Conservation (phyloP, 2,113 vertebrate species). For the Mobula birostris region DNA sequence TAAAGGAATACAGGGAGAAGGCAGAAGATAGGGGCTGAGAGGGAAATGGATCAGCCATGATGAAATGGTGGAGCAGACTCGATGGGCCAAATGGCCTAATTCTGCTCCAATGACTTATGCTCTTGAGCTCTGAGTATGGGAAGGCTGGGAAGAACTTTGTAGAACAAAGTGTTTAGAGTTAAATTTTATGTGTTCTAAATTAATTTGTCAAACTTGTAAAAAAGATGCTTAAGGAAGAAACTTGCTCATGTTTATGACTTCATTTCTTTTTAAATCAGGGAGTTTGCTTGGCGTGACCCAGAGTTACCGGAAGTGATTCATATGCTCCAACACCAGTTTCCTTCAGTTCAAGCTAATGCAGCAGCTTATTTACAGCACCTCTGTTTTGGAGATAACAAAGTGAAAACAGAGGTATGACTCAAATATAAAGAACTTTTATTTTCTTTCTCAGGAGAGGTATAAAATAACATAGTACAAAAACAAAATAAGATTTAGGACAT, state of each 20-base stretch:
- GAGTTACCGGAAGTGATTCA: conserved; percentile 91
- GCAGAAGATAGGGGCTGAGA: too few relatives aligned
- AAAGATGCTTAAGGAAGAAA: neutral
- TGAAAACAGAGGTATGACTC: conserved; percentile 75
- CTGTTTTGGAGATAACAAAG: conserved; percentile 86
- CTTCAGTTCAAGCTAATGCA: conserved; percentile 88
- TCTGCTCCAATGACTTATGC: too few relatives aligned
- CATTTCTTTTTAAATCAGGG: conserved; percentile 55
- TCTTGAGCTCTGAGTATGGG: neutral
- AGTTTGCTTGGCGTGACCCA: conserved; percentile 93
- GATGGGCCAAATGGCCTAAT: too few relatives aligned
- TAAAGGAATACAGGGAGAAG: too few relatives aligned
- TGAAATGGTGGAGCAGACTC: too few relatives aligned
- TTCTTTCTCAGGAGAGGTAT: neutral
- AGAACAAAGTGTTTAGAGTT: neutral
- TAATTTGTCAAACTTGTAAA: neutral
- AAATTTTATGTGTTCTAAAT: too few relatives aligned
- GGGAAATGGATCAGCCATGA: too few relatives aligned
- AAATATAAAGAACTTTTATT: neutral
- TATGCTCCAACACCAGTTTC: conserved; percentile 97
- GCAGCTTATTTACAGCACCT: conserved; percentile 95
- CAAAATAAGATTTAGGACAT: neutral
- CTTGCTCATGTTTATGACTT: conserved; percentile 12
- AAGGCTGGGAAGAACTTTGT: neutral
- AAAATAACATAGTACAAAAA: neutral